Evolutionary conservation across 2,113 vertebrate genomes (phyloP).

Genomic region (Condylura cristata): DNA sequence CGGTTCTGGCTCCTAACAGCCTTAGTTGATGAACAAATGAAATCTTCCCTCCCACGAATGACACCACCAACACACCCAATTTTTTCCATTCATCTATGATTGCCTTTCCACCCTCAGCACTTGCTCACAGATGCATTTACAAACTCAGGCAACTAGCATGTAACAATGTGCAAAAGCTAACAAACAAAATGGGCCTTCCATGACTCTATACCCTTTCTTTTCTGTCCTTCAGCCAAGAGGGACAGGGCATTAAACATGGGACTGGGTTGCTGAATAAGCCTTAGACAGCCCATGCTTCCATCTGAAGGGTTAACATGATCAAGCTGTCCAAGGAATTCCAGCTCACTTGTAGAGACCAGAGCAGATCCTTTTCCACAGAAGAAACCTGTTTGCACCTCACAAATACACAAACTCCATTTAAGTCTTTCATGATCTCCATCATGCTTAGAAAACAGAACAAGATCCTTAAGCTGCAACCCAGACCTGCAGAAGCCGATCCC

Average conservation of each 20-base stretch:
- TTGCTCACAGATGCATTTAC: not conserved
- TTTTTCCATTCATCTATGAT: not conserved
- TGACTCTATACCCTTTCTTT: not conserved
- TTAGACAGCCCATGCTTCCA: not conserved
- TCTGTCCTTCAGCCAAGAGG: not conserved
- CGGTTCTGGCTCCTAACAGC: not conserved
- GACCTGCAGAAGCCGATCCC: not conserved
- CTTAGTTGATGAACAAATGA: not conserved
- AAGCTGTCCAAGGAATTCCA: not conserved
- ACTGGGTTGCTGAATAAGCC: not conserved
- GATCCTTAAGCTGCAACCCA: not conserved
- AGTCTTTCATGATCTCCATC: not conserved
- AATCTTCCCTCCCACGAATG: not conserved
- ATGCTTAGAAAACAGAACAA: not conserved
- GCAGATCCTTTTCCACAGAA: not conserved
- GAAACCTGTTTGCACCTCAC: fast-evolving
- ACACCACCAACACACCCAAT: not conserved
- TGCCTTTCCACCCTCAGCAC: not conserved
- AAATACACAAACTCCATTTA: not conserved
- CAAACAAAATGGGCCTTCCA: not conserved
- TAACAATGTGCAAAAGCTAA: not conserved
- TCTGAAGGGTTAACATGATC: not conserved
- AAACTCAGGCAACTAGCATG: not conserved
- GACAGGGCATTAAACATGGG: not conserved
- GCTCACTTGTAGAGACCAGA: not conserved